Conservation (phyloP, 2,888 invertebrate species). For the Cantharis nigra region DNA sequence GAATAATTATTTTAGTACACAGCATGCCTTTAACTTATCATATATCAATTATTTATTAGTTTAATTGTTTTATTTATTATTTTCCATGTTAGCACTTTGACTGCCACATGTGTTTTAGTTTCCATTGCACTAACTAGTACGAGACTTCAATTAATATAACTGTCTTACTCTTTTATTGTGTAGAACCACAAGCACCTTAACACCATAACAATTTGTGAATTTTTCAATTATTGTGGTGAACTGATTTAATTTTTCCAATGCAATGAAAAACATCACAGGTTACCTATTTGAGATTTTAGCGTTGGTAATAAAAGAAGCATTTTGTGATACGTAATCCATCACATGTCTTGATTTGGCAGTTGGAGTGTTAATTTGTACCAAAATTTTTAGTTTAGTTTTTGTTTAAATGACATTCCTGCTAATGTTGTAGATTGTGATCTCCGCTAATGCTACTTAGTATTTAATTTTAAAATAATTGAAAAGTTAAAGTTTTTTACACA, state of each 20-base stretch:
- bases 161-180: too few relatives aligned
- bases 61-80: background rate
- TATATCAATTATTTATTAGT: background rate
- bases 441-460: background rate
- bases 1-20: constrained; percentile 56
- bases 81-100: background rate
- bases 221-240: too few relatives aligned
- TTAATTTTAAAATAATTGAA: background rate
- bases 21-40: background rate
- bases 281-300: too few relatives aligned
- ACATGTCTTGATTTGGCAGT: background rate
- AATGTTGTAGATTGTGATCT: background rate
- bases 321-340: background rate
- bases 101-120: background rate
- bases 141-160: background rate
- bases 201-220: background rate
- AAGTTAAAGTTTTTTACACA: background rate
- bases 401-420: background rate
- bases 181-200: background rate
- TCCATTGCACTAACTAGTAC: background rate
- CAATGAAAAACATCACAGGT: too few relatives aligned
- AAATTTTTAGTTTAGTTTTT: background rate
- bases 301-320: too few relatives aligned
- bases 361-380: background rate
- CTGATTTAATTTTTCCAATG: too few relatives aligned